Evolutionary conservation across 1,140 invertebrate genomes (phyloP).

Genomic region (Danaus melanippus): DNA sequence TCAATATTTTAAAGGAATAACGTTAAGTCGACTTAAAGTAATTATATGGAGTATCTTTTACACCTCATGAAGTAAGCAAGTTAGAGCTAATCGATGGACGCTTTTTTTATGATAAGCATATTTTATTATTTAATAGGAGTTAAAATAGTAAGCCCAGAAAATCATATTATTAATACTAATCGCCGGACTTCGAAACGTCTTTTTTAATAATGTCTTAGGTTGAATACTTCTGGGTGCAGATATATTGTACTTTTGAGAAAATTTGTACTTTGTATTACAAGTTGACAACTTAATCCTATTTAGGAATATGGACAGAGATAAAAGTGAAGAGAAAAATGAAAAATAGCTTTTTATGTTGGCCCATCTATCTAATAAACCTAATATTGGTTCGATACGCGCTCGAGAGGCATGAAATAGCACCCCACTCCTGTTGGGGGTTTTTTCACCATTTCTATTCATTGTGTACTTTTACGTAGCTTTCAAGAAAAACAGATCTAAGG

Average conservation of each 20-base stretch:
- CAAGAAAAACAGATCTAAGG: constrained; percentile 6
- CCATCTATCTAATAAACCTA: constrained; percentile 65
- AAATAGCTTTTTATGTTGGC: constrained; percentile 46
- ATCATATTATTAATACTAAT: no score
- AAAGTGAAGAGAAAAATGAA: constrained; percentile 42
- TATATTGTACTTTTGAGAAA: not conserved
- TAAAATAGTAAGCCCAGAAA: no score
- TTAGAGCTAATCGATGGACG: no score
- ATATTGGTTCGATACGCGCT: constrained; percentile 62
- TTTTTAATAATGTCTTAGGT: no score
- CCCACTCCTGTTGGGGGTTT: constrained; percentile 22
- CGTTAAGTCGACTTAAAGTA: no score
- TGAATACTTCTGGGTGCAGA: no score
- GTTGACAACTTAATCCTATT: constrained; percentile 5
- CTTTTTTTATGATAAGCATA: no score
- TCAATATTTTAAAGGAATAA: no score
- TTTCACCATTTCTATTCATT: constrained; percentile 33
- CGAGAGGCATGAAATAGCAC: constrained; percentile 52
- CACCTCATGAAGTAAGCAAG: no score
- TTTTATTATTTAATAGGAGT: no score
- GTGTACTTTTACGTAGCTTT: constrained; percentile 30
- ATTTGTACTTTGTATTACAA: constrained; percentile 1
- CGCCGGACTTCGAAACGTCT: no score
- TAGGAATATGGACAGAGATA: constrained; percentile 18
- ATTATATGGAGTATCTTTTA: no score